Percentiles rank a stretch among this genome's conserved stretches.
Evolutionary conservation across 2,797 vertebrate genomes (phyloP).

Genomic region (Sparus aurata): DNA sequence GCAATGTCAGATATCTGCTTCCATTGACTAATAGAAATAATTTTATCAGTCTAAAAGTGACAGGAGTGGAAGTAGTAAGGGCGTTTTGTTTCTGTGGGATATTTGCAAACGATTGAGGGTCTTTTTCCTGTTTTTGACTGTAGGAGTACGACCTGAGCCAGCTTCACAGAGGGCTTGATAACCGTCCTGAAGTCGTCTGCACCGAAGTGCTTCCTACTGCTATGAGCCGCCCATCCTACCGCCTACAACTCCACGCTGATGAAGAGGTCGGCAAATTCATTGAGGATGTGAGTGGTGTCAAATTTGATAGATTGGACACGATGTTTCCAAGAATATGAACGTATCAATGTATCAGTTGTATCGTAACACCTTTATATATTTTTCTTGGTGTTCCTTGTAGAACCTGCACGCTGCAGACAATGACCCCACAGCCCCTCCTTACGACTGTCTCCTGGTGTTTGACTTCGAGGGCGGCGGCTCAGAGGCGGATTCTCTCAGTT

Average conservation of each 20-base stretch:
- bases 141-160: constrained; percentile 71
- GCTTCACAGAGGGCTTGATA: constrained; percentile 60
- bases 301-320: background rate
- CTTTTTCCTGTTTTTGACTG: constrained; percentile 54
- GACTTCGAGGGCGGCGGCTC: constrained; percentile 89
- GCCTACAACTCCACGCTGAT: constrained; percentile 80
- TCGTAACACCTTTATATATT: background rate
- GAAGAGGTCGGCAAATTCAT: constrained; percentile 88
- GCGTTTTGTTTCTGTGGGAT: no score
- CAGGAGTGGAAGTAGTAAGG: background rate
- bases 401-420: constrained; percentile 87
- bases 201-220: constrained; percentile 70
- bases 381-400: constrained; percentile 30
- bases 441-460: constrained; percentile 92
- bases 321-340: background rate
- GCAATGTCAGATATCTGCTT: constrained; percentile 17
- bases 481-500: constrained; percentile 87
- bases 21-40: background rate
- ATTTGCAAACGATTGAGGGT: background rate
- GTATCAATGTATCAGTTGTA: background rate
- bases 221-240: constrained; percentile 77
- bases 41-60: background rate
- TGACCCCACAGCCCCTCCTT: constrained; percentile 88
- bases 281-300: constrained; percentile 81
- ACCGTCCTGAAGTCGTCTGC: constrained; percentile 45